phyloP scores from a whole-genome alignment of 2,113 vertebrate species.

The Trematomus loennbergii region DNA sequence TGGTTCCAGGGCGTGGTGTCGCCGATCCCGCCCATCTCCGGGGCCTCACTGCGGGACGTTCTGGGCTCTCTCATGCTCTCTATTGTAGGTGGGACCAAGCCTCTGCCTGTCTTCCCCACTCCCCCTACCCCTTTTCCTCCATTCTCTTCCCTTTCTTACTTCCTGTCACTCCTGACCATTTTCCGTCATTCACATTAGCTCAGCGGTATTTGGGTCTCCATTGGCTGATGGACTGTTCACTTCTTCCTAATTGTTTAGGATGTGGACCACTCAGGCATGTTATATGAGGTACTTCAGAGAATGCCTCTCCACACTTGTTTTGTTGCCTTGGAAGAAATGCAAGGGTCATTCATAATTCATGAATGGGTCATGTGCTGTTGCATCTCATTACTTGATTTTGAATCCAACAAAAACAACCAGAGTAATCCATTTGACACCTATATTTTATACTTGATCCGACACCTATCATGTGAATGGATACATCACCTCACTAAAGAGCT shows the following conservation, averaged over 20 bases:
- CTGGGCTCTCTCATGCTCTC: conserved; percentile 84
- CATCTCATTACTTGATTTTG: background rate
- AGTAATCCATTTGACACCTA: too few species aligned
- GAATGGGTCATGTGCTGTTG: conserved; percentile 20
- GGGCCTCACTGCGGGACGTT: conserved; percentile 81
- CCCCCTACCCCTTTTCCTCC: conserved; percentile 11
- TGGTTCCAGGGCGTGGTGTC: conserved; percentile 81
- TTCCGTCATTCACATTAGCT: conserved; percentile 55
- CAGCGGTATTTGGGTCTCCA: conserved; percentile 47
- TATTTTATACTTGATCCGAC: too few species aligned
- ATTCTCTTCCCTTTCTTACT: conserved; percentile 25
- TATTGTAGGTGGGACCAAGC: conserved; percentile 84
- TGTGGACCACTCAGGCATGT: conserved; percentile 55
- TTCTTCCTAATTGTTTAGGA: conserved; percentile 60
- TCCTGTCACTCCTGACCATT: conserved; percentile 44
- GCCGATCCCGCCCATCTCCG: conserved; percentile 78
- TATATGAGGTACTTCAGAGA: conserved; percentile 56
- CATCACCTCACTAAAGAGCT: too few species aligned
- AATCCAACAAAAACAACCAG: background rate
- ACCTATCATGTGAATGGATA: background rate
- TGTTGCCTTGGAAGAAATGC: conserved; percentile 39
- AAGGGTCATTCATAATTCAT: conserved; percentile 65
- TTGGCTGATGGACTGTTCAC: conserved; percentile 59
- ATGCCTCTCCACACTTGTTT: conserved; percentile 41
- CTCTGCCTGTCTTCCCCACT: conserved; percentile 55